Base-by-base conservation (phyloP, 2,797 vertebrate species). In the Hozukius guyotensis region DNA sequence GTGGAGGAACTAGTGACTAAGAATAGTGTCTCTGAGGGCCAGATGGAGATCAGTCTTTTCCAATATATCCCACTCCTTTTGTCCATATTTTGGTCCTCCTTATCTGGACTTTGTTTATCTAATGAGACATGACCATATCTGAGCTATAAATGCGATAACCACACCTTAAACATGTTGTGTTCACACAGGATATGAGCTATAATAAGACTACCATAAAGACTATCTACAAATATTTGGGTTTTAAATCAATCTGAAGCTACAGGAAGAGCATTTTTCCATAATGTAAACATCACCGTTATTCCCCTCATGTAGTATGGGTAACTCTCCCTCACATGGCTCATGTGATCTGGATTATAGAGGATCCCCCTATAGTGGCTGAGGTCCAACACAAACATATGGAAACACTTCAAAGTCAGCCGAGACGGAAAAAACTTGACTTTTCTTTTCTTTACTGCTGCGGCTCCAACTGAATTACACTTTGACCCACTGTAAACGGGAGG, bases 101-200 rank as follows among this genome's bases (percentile, higher is more conserved):
- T 87, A 86, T 86, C 87, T 76, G 14, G n/a, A 4, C 77, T 53
- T 14, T 75, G 59, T 84, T 85, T 66, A 24, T 57, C 24, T 71
- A 88, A 66, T 77, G 55, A 82, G 12, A 55, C n/a, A 74, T 34
- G 20, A 18, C 9, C 10, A 65, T 57, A 52, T 70, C n/a, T 64
- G 55, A 57, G 74, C 36, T 34, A 36, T 72, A 81, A 85, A 82
- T 42, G 64, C 61, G 16, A 78, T 2, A 42, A 32, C 2, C 53
- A 36, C 56, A 53, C 57, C 59, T 82, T 67, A 22, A 25, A 49
- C 22, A 27, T 32, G 29, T n/a, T 32, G 59, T 59, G 27, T 77
- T 84, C 29, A 73, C 55, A 72, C 56, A 78, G 85, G 69, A 74
- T 73, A 49, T 75, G 38, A 71, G n/a, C 20, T 27, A 4, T n/a